Conservation (phyloP, 2,797 vertebrate genomes). For the Echeneis naucrates region DNA sequence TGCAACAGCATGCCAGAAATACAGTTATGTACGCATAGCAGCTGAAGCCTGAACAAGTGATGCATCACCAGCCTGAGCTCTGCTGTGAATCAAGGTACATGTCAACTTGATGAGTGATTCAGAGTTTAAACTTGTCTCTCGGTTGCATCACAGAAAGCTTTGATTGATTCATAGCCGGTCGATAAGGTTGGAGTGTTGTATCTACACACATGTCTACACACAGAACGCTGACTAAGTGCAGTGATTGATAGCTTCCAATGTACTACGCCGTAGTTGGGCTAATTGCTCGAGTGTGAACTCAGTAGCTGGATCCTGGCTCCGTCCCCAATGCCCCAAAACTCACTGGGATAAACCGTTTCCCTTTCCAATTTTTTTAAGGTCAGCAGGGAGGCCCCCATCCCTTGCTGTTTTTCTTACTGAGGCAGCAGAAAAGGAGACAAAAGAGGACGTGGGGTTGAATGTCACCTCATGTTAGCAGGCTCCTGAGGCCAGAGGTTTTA, state of each 20-base stretch:
- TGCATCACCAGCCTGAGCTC: constrained; percentile 23
- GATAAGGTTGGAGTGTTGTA: background rate
- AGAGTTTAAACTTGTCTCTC: constrained; percentile 47
- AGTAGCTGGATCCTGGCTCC: constrained; percentile 32
- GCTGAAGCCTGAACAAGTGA: constrained; percentile 17
- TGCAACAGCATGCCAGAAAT: constrained; percentile 11
- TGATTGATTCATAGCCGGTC: constrained; percentile 42
- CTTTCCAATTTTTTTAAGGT: constrained; percentile 23
- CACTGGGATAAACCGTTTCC: constrained; percentile 41
- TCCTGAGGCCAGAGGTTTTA: constrained; percentile 25
- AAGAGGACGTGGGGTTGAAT: constrained; percentile 17
- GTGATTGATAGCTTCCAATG: constrained; percentile 52
- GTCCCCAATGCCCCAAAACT: constrained; percentile 44
- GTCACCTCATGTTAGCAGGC: constrained; percentile 43
- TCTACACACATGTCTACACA: background rate
- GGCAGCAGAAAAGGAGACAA: constrained; percentile 54
- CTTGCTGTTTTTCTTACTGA: constrained; percentile 61
- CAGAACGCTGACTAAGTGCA: constrained; percentile 22
- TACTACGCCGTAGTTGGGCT: constrained; percentile 39
- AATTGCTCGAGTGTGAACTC: constrained; percentile 53
- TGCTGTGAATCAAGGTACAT: constrained; percentile 32
- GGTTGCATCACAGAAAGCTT: constrained; percentile 45
- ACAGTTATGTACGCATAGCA: background rate
- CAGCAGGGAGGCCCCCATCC: constrained; percentile 43
- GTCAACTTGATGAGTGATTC: constrained; percentile 56